Percentiles rank a stretch among this genome's conserved stretches.
Evolutionary conservation across 2,888 invertebrate genomes (phyloP).

Genomic region (Callinectes sapidus): DNA sequence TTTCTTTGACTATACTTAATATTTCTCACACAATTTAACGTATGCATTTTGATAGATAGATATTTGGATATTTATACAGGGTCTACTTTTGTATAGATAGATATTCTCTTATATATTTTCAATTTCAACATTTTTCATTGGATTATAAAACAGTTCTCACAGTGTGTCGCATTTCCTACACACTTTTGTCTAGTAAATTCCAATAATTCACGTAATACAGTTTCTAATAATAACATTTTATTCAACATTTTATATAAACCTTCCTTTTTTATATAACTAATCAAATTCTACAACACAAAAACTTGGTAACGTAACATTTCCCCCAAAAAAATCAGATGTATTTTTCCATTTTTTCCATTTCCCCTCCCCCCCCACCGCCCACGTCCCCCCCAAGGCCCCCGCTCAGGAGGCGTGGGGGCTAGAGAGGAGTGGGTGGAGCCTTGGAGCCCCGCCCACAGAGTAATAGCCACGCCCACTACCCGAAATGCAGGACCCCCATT

Average conservation of each 20-base stretch:
- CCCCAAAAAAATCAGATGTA: neutral
- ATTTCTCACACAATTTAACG: neutral
- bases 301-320: neutral
- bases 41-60: no score
- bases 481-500: neutral
- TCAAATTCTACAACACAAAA: neutral
- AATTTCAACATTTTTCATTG: no score
- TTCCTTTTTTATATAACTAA: no score
- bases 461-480: neutral
- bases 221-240: no score
- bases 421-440: conserved; percentile 20
- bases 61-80: no score
- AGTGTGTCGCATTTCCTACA: no score
- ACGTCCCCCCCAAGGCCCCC: neutral
- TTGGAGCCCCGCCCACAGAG: conserved; percentile 24
- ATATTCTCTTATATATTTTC: neutral
- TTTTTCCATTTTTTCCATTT: neutral
- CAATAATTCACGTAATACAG: no score
- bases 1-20: no score
- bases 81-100: neutral
- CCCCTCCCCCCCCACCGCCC: neutral
- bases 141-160: no score
- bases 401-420: conserved; percentile 31
- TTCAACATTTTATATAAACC: no score
- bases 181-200: no score